Percentiles rank a stretch among this genome's conserved stretches.
Conservation (phyloP, 1,140 invertebrate species). For the Dreissena rostriformis region DNA sequence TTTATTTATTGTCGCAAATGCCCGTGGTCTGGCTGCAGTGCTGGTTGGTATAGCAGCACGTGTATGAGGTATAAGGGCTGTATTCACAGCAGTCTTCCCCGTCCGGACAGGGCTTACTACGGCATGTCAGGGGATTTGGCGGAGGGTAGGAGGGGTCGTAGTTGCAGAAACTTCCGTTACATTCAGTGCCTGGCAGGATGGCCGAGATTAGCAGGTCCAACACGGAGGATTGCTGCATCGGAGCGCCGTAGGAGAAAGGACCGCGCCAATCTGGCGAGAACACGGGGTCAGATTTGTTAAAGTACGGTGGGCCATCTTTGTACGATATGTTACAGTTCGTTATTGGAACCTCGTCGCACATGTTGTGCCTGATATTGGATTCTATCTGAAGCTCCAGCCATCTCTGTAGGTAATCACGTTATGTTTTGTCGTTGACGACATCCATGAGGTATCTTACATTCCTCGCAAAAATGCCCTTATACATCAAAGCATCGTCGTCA, state of each 20-base stretch:
- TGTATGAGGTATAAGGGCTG: constrained; percentile 65
- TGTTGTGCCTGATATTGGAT: constrained; percentile 52
- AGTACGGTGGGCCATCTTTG: constrained; percentile 66
- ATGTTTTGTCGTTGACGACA: constrained; percentile 29
- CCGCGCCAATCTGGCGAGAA: constrained; percentile 65
- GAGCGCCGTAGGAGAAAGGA: constrained; percentile 61
- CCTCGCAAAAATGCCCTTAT: constrained; percentile 64
- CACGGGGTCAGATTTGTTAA: constrained; percentile 62
- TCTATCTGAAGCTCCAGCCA: constrained; percentile 59
- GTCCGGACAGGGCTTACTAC: constrained; percentile 59
- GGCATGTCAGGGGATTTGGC: constrained; percentile 62
- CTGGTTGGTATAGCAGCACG: constrained; percentile 61
- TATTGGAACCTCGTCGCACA: constrained; percentile 61
- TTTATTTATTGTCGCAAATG: constrained; percentile 41
- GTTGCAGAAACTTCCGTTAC: constrained; percentile 55
- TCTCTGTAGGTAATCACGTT: constrained; percentile 43
- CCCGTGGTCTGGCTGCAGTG: constrained; percentile 60
- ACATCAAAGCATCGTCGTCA: constrained; percentile 62
- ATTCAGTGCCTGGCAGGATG: constrained; percentile 58
- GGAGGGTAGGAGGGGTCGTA: constrained; percentile 61
- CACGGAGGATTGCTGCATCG: constrained; percentile 64
- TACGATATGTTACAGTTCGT: constrained; percentile 62
- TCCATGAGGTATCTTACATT: constrained; percentile 65
- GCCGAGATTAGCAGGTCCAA: constrained; percentile 62
- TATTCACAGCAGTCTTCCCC: constrained; percentile 65